Evolutionary conservation across 2,888 invertebrate species (phyloP), one percentile per base, ranked within the genome.

Genomic region (Cistogaster globosa): DNA sequence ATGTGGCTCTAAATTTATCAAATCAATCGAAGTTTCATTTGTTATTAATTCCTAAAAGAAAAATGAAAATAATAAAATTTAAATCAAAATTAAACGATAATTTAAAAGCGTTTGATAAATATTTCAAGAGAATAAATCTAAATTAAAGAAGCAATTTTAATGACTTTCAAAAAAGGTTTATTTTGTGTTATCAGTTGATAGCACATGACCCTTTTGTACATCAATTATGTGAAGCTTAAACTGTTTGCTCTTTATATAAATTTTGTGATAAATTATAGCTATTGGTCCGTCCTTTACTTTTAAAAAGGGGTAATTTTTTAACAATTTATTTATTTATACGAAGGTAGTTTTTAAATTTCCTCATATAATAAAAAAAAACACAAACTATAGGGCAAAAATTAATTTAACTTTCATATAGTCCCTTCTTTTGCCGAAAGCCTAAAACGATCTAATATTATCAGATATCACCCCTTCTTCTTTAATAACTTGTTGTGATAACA

Each of bases 11-110:
- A 97, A 93, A 83, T 94, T 94, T 8, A 93, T 94, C 63, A 97
- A 92, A 63, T 94, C 94, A 11, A 94, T 93, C 87, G 90, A 91
- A 16, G 96, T 95, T 83, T 95, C 94, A 0, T 95, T 95, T 63
- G 95, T 95, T 90, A 95, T 95, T 88, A 95, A 90, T 94, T 96
- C 95, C 96, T 96, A 92, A 88, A 69, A 82, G n/a, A n/a, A n/a
- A n/a, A 45, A 58, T 12, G 1, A 62, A 53, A 87, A 57, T 58
- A 1, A 9, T 42, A 53, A 6, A 36, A 58, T 57, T 42, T 55
- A 12, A 68, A 38, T 20, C 3, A 53, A 6, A n/a, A n/a, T n/a
- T n/a, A n/a, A n/a, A n/a, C n/a, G n/a, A n/a, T n/a, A n/a, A 1
- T 55, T 38, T 22, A 18, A n/a, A 55, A 53, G 20, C 36, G 6